Conservation (phyloP, 2,113 vertebrate genomes). For the Oryzias melastigma region DNA sequence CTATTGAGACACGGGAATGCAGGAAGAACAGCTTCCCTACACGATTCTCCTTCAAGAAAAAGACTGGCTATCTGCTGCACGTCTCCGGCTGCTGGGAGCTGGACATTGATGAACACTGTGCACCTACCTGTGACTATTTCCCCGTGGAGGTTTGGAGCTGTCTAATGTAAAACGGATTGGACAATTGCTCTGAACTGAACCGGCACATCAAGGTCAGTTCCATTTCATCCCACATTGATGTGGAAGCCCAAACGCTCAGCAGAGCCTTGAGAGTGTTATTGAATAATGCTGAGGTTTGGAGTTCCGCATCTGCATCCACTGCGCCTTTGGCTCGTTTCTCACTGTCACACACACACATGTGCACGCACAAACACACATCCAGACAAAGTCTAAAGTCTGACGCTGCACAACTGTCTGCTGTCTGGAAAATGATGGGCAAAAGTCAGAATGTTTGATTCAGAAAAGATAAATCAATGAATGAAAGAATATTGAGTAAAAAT, state of each 20-base stretch:
- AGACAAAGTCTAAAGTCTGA: constrained; percentile 36
- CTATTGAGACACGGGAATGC: too few relatives aligned
- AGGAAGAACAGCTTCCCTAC: too few relatives aligned
- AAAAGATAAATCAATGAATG: background rate
- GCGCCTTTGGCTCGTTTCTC: constrained; percentile 3
- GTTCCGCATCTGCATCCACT: constrained; percentile 14
- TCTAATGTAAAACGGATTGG: accelerated
- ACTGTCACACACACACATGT: constrained; percentile 14
- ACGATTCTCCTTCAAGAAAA: too few relatives aligned
- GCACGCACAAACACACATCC: constrained; percentile 8
- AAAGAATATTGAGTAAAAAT: background rate
- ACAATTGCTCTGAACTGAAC: background rate
- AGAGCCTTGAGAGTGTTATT: constrained; percentile 14
- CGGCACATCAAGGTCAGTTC: constrained; percentile 17
- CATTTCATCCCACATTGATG: constrained; percentile 4
- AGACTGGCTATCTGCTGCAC: too few relatives aligned
- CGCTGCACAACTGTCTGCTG: constrained; percentile 51
- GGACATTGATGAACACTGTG: too few relatives aligned
- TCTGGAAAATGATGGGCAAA: constrained; percentile 10
- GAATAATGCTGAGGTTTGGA: constrained; percentile 30
- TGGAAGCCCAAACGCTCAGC: constrained; percentile 3
- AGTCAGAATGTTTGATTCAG: constrained; percentile 1
- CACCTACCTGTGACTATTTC: background rate
- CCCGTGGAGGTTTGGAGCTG: background rate
- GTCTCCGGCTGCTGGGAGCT: too few relatives aligned